phyloP scores from a whole-genome alignment of 2,797 vertebrate species.

The Lates japonicus region DNA sequence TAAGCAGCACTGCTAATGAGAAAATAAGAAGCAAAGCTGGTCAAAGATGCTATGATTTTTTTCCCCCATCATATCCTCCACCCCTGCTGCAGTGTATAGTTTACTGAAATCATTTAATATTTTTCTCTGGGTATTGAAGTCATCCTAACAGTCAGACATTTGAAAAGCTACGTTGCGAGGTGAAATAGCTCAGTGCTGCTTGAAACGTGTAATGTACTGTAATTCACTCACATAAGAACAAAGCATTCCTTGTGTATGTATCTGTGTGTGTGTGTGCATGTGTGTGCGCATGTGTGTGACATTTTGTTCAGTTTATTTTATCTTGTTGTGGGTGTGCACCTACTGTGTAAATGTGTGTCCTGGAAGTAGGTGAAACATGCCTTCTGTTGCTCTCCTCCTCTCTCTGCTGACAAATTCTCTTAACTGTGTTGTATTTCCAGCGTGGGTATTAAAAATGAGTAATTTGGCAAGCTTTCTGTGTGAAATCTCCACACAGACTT shows the following conservation, averaged over 20 bases:
- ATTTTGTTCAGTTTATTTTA: constrained; percentile 71
- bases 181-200: constrained; percentile 2
- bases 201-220: constrained; percentile 32
- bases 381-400: constrained; percentile 75
- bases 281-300: constrained; percentile 19
- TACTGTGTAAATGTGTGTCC: constrained; percentile 69
- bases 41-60: constrained; percentile 7
- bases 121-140: constrained; percentile 18
- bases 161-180: neutral
- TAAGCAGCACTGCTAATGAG: neutral
- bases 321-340: constrained; percentile 77
- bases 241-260: constrained; percentile 26
- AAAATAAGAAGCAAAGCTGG: neutral
- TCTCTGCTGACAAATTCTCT: constrained; percentile 65
- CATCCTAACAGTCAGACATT: neutral
- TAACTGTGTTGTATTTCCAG: constrained; percentile 69
- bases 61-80: constrained; percentile 3
- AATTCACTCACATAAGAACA: constrained; percentile 41
- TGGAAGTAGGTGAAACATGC: constrained; percentile 77
- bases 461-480: constrained; percentile 69
- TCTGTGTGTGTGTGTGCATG: neutral
- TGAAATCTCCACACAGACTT: constrained; percentile 67
- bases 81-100: constrained; percentile 1
- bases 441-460: constrained; percentile 70
- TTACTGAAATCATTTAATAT: constrained; percentile 22